These are phyloP conservation scores for Acanthurus tractus DNA, from an alignment of 2,797 vertebrate genomes.

Conservation along the genomic window DNA sequence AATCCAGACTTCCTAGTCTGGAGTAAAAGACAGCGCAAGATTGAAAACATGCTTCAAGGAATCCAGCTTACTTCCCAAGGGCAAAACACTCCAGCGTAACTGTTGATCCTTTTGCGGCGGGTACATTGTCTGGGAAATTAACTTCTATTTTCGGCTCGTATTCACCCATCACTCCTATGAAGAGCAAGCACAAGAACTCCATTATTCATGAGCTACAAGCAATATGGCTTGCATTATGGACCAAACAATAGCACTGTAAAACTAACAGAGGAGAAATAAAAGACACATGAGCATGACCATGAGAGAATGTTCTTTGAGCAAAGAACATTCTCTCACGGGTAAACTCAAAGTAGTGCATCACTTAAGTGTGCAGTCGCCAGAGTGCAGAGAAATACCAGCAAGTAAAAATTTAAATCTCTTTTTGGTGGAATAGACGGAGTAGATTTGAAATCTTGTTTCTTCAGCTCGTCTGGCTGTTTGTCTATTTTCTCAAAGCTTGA, in stretches of 20 bases:
- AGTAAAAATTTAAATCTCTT: constrained; percentile 71
- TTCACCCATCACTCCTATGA: constrained; percentile 94
- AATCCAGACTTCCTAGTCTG: constrained; percentile 49
- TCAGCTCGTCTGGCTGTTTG: constrained; percentile 51
- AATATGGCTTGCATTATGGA: constrained; percentile 65
- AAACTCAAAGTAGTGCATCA: constrained; percentile 61
- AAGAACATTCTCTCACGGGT: constrained; percentile 70
- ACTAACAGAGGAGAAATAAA: constrained; percentile 71
- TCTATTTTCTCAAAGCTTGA: constrained; percentile 68
- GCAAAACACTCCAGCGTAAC: constrained; percentile 96
- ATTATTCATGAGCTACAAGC: constrained; percentile 81
- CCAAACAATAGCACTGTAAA: constrained; percentile 63
- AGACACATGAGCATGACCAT: constrained; percentile 59
- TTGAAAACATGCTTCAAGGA: constrained; percentile 77
- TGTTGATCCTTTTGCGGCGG: constrained; percentile 93
- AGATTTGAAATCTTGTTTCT: constrained; percentile 48
- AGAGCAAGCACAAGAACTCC: constrained; percentile 73
- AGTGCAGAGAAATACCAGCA: constrained; percentile 51
- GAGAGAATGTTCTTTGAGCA: too few species aligned
- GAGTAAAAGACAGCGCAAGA: constrained; percentile 63
- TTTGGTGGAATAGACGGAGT: constrained; percentile 39
- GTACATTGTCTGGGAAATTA: constrained; percentile 94
- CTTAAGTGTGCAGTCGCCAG: constrained; percentile 58
- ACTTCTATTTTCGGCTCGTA: constrained; percentile 99
- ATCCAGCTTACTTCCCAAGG: constrained; percentile 94